These are phyloP conservation scores for Notospermus geniculatus DNA, from an alignment of 1,140 invertebrate genomes.

Conservation along the genomic window DNA sequence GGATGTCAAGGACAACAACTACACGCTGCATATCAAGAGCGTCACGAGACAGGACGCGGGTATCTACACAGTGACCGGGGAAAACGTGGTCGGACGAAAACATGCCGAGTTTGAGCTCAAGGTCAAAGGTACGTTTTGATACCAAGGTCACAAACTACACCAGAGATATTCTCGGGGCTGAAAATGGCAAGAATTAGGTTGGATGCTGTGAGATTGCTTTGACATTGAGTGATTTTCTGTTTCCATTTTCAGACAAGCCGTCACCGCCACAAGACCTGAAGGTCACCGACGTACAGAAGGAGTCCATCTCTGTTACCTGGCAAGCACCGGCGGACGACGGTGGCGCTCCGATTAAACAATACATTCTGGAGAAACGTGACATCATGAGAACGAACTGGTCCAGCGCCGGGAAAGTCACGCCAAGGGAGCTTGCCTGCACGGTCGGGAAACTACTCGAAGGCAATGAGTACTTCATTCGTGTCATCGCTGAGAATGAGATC, in stretches of 20 bases:
- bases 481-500: slow-evolving; percentile 85
- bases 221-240: neutral
- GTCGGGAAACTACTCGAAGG: slow-evolving; percentile 69
- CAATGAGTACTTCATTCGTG: slow-evolving; percentile 92
- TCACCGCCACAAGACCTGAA: slow-evolving; percentile 83
- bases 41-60: slow-evolving; percentile 80
- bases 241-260: slow-evolving; percentile 70
- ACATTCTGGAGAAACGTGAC: slow-evolving; percentile 87
- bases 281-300: slow-evolving; percentile 87
- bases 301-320: slow-evolving; percentile 93
- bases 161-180: no score
- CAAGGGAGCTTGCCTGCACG: slow-evolving; percentile 27
- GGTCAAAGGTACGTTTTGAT: slow-evolving; percentile 37
- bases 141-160: no score
- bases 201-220: no score
- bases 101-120: slow-evolving; percentile 46
- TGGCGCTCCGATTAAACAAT: slow-evolving; percentile 79
- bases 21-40: slow-evolving; percentile 67
- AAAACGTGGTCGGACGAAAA: slow-evolving; percentile 44
- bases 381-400: slow-evolving; percentile 90
- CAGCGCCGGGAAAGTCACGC: slow-evolving; percentile 70
- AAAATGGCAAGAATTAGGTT: no score
- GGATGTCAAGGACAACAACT: slow-evolving; percentile 31
- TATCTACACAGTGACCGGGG: slow-evolving; percentile 62
- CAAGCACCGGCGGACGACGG: slow-evolving; percentile 84